phyloP scores from a whole-genome alignment of 2,113 vertebrate genomes.

The Pygoscelis adeliae region DNA sequence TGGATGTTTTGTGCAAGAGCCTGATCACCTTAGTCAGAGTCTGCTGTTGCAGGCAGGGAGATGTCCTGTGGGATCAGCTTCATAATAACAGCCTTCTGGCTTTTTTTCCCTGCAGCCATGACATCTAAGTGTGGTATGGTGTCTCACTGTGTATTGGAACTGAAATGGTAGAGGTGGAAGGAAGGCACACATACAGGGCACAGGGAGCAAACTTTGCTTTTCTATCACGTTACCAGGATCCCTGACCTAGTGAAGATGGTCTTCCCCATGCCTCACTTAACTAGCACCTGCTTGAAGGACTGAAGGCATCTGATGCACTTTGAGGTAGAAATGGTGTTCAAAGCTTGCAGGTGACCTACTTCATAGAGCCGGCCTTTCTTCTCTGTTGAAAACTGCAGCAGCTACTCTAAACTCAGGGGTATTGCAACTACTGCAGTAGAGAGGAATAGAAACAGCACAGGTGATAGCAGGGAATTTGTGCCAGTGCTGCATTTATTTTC shows the following conservation, averaged over 20 bases:
- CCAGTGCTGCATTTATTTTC: background rate
- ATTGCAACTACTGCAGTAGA: background rate
- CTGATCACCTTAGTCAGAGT: background rate
- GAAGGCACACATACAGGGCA: accelerated
- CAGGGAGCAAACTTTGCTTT: background rate
- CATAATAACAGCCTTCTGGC: background rate
- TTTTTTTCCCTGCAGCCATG: background rate
- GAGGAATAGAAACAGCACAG: background rate
- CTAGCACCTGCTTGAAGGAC: background rate
- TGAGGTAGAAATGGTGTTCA: background rate
- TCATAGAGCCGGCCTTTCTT: background rate
- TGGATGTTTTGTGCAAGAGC: background rate
- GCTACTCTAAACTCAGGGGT: background rate
- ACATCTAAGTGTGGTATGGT: background rate
- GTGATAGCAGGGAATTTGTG: background rate
- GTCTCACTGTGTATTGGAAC: background rate
- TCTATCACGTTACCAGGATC: background rate
- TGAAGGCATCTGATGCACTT: background rate
- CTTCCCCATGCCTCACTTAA: background rate
- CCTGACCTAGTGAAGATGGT: background rate
- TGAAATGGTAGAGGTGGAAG: background rate
- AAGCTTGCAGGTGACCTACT: background rate
- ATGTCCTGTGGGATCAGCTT: background rate
- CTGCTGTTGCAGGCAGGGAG: background rate
- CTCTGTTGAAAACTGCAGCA: background rate